Evolutionary conservation across 2,113 vertebrate species (phyloP).

Genomic region (Artemisiospiza belli): DNA sequence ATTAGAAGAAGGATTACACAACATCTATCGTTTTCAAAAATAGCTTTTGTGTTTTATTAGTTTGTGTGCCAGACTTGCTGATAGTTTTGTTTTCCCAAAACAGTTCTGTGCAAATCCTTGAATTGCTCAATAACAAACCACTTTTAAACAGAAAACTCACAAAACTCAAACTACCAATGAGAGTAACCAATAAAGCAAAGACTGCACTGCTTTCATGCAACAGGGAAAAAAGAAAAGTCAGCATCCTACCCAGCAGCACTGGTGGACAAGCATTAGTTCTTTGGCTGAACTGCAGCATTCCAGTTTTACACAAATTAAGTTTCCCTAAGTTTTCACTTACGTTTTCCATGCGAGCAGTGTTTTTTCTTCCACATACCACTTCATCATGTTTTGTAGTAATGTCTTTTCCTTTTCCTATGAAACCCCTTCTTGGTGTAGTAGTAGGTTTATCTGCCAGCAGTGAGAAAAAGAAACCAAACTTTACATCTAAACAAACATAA

Average conservation of each 20-base stretch:
- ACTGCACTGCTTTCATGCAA: neutral
- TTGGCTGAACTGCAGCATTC: neutral
- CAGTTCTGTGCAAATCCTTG: neutral
- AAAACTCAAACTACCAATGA: neutral
- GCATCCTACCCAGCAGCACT: neutral
- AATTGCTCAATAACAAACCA: neutral
- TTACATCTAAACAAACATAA: neutral
- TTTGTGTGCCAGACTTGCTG: neutral
- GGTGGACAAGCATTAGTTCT: neutral
- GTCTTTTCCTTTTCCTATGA: constrained; percentile 94
- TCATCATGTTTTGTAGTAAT: constrained; percentile 98
- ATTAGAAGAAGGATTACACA: neutral
- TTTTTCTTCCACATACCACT: constrained; percentile 92
- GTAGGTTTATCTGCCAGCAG: constrained; percentile 85
- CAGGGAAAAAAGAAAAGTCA: neutral
- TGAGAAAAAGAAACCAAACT: constrained; percentile 22
- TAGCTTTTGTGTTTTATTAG: neutral
- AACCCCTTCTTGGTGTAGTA: constrained; percentile 87
- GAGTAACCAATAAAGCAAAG: neutral
- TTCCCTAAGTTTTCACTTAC: constrained; percentile 73
- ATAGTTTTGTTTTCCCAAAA: neutral
- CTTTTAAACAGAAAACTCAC: neutral
- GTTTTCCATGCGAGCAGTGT: constrained; percentile 97
- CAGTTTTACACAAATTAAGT: neutral
- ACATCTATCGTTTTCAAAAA: neutral